Evolutionary conservation across 2,888 invertebrate genomes (phyloP), one percentile per base, ranked within the genome.

Genomic region (Euclidia mi): DNA sequence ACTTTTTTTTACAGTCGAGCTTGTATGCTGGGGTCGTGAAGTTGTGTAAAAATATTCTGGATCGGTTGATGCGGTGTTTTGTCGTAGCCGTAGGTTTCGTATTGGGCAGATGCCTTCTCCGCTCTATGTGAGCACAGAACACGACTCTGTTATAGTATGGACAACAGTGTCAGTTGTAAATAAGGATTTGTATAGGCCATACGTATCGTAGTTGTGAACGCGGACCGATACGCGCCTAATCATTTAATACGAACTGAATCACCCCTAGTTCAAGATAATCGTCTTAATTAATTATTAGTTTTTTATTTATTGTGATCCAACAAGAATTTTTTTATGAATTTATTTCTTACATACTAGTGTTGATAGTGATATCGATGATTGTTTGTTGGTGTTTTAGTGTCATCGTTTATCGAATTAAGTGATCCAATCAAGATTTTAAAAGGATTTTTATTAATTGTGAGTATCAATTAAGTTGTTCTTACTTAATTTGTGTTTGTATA

Each of bases 141-240:
- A 86, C 89, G 85, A 85, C 74, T 85, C 84, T 91, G 84, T 84
- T 89, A 87, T 93, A 89, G 84, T 86, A 92, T 91, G 91, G 86
- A 90, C 92, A 90, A 89, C 90, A 87, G 84, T 94, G 94, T 89
- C 94, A 95, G 95, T 95, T 91, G 94, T 94, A 94, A 94, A 92
- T 94, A 94, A 94, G 95, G 89, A 91, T 93, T 92, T 92, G 94
- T 93, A 91, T 93, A 91, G 94, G 85, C 89, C 87, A 91, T 90
- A 95, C 95, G 94, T 92, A 91, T 90, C 89, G 88, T 79, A 84
- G 86, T 88, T 84, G 90, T 91, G 89, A 81, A 81, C 84, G 87
- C 86, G 79, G 78, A 74, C 71, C 61, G 73, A 84, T 80, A 79
- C 79, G 81, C 74, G 79, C 75, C 67, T 76, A 77, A 80, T 82